Base-by-base conservation (phyloP, 2,113 vertebrate species). In the Sakesphorus luctuosus region DNA sequence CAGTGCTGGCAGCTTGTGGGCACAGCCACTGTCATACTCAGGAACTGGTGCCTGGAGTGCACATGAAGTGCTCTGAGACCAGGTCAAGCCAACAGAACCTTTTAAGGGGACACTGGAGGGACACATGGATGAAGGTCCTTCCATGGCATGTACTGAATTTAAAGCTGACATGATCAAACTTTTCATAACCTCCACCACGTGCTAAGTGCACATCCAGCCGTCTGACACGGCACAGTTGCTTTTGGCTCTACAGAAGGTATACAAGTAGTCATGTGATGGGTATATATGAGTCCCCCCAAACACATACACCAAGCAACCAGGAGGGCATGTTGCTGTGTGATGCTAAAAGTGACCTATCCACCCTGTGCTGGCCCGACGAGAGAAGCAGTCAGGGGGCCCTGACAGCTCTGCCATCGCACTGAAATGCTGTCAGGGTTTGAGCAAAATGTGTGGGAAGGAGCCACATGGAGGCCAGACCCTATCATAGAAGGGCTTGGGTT, bases 1-100 rank as follows among this genome's bases (percentile, higher is more conserved):
- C 72, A 74, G 80, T 56, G 58, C 90, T 73, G 65, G 78, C 73
- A 93, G 77, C 81, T 91, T 81, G 87, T 65, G 61, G 35, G 94
- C 53, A 84, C 53, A 93, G 69, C 40, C 50, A 78, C 84, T 6
- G 7, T 24, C 75, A 69, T 88, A 65, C 81, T 93, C 91, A 93
- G 91, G 92, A 89, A 61, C 3, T 2, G 1, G n/a, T 53, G 43
- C 63, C 35, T 44, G 35, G 17, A 66, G 46, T 28, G 58, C 58
- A 87, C 56, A 52, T 21, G 24, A 75, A 89, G 36, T 25, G 71
- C 33, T 40, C 66, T 47, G 47, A 81, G 69, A 55, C 5, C 61
- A 63, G 29, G 14, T 50, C 18, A 35, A 56, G 28, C 31, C 50
- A 93, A 80, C 44, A 83, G 53, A 47, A 49, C 24, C 87, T 95